These are phyloP conservation scores for Eretmocerus hayati DNA, from an alignment of 2,888 invertebrate genomes.

Conservation along the genomic window DNA sequence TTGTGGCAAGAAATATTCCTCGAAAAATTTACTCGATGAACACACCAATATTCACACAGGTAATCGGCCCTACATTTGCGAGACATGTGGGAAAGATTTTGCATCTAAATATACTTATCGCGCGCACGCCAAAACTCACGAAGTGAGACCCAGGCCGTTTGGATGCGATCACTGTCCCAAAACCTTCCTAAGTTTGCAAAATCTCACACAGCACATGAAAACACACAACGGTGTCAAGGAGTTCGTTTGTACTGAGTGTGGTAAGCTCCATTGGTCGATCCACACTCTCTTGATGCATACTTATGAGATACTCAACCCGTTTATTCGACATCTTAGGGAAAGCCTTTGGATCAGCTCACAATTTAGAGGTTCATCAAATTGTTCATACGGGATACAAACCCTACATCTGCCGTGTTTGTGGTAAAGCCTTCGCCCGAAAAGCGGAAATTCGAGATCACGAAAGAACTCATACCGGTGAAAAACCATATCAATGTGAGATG, in stretches of 20 bases:
- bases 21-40: constrained; percentile 63
- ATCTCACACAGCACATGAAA: constrained; percentile 66
- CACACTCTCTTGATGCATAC: not conserved
- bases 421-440: constrained; percentile 68
- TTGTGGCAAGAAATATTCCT: constrained; percentile 64
- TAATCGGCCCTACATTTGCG: constrained; percentile 60
- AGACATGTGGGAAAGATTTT: constrained; percentile 64
- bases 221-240: constrained; percentile 67
- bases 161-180: constrained; percentile 64
- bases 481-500: constrained; percentile 70
- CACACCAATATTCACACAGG: constrained; percentile 68
- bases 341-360: constrained; percentile 71
- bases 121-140: constrained; percentile 70
- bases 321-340: constrained; percentile 49
- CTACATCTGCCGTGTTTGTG: constrained; percentile 62
- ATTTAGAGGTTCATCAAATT: constrained; percentile 69
- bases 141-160: constrained; percentile 60
- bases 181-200: constrained; percentile 70
- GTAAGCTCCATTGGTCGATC: constrained; percentile 43
- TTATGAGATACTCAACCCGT: too few species aligned
- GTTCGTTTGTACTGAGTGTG: constrained; percentile 61
- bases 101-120: constrained; percentile 73
- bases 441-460: constrained; percentile 77
- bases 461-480: constrained; percentile 73
- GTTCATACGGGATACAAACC: constrained; percentile 71